Conservation (phyloP, 2,113 vertebrate genomes). For the Callospermophilus lateralis region DNA sequence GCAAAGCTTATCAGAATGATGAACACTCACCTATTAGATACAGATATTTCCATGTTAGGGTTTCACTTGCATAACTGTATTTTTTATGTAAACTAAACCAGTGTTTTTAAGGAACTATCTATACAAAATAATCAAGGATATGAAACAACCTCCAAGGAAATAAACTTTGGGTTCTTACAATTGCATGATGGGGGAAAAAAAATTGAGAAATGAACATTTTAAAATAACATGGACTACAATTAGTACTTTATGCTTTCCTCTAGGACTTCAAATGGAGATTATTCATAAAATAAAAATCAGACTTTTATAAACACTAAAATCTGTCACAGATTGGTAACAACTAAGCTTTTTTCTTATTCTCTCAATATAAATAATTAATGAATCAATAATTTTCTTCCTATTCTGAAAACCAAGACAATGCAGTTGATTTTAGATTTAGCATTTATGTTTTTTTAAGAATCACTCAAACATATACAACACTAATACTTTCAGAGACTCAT, state of each 20-base stretch:
- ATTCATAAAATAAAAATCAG: conserved; percentile 45
- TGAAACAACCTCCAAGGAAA: conserved; percentile 30
- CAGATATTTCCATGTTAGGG: neutral
- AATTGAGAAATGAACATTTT: conserved; percentile 17
- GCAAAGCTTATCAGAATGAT: neutral
- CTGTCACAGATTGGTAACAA: neutral
- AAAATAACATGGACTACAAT: conserved; percentile 42
- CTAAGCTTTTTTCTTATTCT: conserved; percentile 14
- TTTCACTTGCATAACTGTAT: neutral
- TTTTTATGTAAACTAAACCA: neutral
- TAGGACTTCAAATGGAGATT: conserved; percentile 11
- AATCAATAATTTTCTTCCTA: neutral
- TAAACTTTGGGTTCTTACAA: conserved; percentile 12
- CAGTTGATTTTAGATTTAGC: conserved; percentile 21
- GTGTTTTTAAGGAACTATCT: no score
- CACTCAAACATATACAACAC: conserved; percentile 19
- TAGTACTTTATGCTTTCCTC: conserved; percentile 4
- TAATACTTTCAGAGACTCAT: conserved; percentile 21
- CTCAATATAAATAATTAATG: neutral
- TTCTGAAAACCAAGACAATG: neutral
- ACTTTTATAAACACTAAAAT: conserved; percentile 54
- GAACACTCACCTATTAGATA: neutral
- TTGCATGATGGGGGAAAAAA: neutral
- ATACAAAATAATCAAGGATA: neutral
- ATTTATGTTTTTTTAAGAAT: neutral